Evolutionary conservation across 2,797 vertebrate genomes (phyloP).

Genomic region (Labeo calbasu): DNA sequence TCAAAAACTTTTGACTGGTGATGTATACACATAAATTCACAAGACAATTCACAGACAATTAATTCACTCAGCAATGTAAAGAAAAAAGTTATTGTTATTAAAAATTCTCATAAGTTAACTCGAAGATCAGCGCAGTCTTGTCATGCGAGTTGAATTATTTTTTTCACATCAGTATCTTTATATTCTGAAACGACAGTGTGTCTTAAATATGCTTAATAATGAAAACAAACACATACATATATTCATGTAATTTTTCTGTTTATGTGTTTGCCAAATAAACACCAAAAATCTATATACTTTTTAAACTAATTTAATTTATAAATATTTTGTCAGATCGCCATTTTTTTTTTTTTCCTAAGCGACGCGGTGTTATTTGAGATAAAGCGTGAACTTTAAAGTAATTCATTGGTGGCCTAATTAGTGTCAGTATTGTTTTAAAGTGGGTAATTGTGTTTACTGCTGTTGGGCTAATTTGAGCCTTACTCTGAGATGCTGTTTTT

Average conservation of each 20-base stretch:
- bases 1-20: too few species aligned
- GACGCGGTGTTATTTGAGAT: neutral
- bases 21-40: too few species aligned
- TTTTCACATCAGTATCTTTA: neutral
- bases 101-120: neutral
- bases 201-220: neutral
- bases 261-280: neutral
- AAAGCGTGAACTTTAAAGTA: conserved; percentile 73
- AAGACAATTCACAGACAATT: too few species aligned
- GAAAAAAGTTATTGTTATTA: neutral
- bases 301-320: neutral
- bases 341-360: neutral
- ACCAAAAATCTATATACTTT: too few species aligned
- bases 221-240: neutral
- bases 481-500: conserved; percentile 74
- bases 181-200: neutral
- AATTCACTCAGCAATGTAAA: too few species aligned
- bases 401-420: conserved; percentile 81
- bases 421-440: conserved; percentile 82
- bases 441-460: conserved; percentile 79
- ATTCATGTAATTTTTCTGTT: neutral
- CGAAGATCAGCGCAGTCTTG: neutral
- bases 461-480: conserved; percentile 78
- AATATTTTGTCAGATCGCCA: neutral
- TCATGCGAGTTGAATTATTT: neutral